Conservation (phyloP, 2,797 vertebrate genomes). For the Gambelia wislizenii region DNA sequence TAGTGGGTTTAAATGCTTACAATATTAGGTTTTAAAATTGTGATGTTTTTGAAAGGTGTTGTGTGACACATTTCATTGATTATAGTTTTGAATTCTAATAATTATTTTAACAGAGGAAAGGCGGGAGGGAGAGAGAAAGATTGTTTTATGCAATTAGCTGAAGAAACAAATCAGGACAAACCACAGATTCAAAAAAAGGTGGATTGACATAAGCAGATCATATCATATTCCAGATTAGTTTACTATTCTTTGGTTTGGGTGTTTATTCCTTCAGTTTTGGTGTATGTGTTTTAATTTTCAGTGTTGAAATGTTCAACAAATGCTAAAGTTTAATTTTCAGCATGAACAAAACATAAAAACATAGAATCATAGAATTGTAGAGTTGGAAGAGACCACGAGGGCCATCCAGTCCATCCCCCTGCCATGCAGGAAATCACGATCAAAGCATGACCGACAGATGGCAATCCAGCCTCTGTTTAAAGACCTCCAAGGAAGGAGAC, state of each 20-base stretch:
- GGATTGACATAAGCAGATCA: background rate
- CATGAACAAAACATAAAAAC: background rate
- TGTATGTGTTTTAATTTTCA: no score
- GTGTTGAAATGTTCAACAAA: no score
- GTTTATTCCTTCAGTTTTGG: background rate
- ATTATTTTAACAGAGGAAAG: no score
- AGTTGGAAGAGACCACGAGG: no score
- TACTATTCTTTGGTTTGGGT: background rate
- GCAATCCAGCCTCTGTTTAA: no score
- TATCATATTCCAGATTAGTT: background rate
- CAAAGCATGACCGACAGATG: no score
- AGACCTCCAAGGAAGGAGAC: no score
- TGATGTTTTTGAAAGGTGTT: background rate
- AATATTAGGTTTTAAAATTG: background rate
- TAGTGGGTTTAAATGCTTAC: background rate
- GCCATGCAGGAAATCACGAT: no score
- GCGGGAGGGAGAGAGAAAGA: no score
- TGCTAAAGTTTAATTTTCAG: no score
- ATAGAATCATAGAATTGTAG: no score
- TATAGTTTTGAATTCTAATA: background rate
- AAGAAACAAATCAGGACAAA: background rate
- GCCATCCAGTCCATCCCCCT: no score
- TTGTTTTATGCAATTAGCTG: background rate
- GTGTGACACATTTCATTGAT: background rate
- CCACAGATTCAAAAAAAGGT: background rate